Percentiles rank a stretch among this genome's conserved stretches.
Conservation (phyloP, 2,888 invertebrate genomes). For the Tipula unca region DNA sequence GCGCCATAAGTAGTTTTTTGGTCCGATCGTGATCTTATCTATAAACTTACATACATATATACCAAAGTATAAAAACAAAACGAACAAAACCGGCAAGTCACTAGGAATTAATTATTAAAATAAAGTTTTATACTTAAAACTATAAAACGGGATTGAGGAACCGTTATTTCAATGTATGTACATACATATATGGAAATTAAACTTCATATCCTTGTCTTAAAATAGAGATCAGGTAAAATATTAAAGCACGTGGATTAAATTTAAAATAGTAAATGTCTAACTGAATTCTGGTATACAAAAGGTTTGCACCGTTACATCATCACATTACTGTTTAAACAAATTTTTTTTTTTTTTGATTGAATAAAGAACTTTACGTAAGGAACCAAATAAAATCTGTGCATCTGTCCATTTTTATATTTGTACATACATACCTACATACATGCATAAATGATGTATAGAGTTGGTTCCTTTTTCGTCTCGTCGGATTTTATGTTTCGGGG, state of each 20-base stretch:
- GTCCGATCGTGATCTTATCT: background rate
- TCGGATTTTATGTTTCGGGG: background rate
- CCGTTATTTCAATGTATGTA: background rate
- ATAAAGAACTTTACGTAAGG: background rate
- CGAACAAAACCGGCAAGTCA: background rate
- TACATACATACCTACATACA: too few relatives aligned
- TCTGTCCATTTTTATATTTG: background rate
- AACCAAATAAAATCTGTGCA: background rate
- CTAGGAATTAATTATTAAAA: background rate
- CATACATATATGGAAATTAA: constrained; percentile 1
- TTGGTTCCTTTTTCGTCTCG: constrained; percentile 4
- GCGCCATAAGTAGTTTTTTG: background rate
- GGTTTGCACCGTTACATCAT: constrained; percentile 14
- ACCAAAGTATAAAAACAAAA: too few relatives aligned
- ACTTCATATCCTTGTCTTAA: background rate
- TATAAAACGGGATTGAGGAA: background rate
- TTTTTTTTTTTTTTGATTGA: background rate
- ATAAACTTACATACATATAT: too few relatives aligned
- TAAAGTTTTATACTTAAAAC: background rate
- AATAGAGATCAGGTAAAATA: background rate
- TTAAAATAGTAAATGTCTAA: background rate
- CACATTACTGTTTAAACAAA: background rate
- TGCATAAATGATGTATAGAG: too few relatives aligned
- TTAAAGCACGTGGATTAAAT: background rate
- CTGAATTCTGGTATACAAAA: background rate